Base-by-base conservation (phyloP, 2,888 invertebrate species). In the Petrolisthes manimaculis region DNA sequence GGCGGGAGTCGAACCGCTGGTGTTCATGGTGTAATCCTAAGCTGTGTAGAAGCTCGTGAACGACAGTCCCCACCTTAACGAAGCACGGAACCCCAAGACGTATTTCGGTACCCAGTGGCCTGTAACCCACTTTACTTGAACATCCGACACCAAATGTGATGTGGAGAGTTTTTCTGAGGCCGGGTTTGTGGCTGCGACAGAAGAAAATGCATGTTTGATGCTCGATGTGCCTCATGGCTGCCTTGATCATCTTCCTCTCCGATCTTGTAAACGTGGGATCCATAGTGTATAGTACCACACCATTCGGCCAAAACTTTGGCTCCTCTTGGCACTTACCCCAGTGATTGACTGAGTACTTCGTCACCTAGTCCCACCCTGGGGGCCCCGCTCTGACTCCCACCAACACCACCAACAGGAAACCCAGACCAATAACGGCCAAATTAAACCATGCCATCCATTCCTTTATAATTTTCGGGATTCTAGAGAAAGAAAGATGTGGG, bases 11-110 rank as follows among this genome's bases (percentile, higher is more conserved):
- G 1, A 92, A 91, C 81, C 93, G 91, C 24, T 92, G 92, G 87
- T 93, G 93, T 89, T 93, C 93, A 89, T 93, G 93, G 92, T 92
- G 92, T 90, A 93, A 92, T 0, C 93, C 93, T 12, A 93, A 91
- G 0, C 93, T 92, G 90, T 93, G 93, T 91, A 93, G 92, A 79
- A 93, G 91, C 91, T 93, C 93, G 91, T 93, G 93, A 89, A 61
- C 53, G n/a, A 86, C 18, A 14, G 55, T 74, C 37, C 86, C 86
- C 9, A 80, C 37, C 77, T 51, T 55, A 6, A n/a, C 77, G 61
- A 77, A 77, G 84, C 84, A 84, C 18, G 8, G 55, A 5, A 21
- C 5, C n/a, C 54, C 77, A 5, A 77, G 84, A n/a, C 24, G n/a
- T 6, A 83, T 51, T n/a, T 51, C 21, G 37, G 81, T 67, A 12